A percentile compares a stretch with the other conserved stretches of the same genome.
These are phyloP conservation scores for Eulemur rubriventer DNA, from an alignment of 2,797 vertebrate genomes.

Conservation along the genomic window DNA sequence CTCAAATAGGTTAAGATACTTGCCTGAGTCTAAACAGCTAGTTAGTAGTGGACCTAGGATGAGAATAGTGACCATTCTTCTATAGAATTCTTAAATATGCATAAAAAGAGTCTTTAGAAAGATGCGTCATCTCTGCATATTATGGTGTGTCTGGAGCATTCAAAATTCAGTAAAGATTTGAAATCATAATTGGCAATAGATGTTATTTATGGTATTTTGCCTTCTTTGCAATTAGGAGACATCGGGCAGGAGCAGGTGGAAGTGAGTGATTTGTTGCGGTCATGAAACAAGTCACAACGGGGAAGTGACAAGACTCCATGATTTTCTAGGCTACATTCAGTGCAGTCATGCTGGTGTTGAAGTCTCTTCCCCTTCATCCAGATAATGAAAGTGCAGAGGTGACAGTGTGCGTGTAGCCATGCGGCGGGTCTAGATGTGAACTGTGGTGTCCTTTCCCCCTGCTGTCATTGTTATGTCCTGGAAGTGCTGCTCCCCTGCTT, in stretches of 20 bases:
- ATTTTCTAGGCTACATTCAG: neutral
- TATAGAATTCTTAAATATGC: neutral
- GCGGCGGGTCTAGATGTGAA: neutral
- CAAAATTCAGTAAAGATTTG: conserved; percentile 1
- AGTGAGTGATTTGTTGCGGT: conserved; percentile 46
- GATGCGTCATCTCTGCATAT: neutral
- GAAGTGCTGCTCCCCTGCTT: neutral
- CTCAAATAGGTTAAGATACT: neutral
- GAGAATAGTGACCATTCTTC: neutral
- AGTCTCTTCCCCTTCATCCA: conserved; percentile 17
- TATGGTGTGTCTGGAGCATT: neutral
- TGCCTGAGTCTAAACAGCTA: neutral
- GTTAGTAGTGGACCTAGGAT: neutral
- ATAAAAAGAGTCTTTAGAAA: neutral
- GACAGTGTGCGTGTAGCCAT: neutral
- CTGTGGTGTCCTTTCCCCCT: neutral
- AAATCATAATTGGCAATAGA: neutral
- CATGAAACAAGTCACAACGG: neutral
- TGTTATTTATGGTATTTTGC: neutral
- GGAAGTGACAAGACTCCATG: neutral
- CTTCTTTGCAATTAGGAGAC: neutral
- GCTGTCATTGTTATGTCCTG: neutral
- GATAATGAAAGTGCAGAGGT: conserved; percentile 35
- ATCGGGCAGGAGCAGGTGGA: neutral
- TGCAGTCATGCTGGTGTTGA: neutral